phyloP scores from a whole-genome alignment of 2,113 vertebrate genomes.

The Bambusicola thoracicus region DNA sequence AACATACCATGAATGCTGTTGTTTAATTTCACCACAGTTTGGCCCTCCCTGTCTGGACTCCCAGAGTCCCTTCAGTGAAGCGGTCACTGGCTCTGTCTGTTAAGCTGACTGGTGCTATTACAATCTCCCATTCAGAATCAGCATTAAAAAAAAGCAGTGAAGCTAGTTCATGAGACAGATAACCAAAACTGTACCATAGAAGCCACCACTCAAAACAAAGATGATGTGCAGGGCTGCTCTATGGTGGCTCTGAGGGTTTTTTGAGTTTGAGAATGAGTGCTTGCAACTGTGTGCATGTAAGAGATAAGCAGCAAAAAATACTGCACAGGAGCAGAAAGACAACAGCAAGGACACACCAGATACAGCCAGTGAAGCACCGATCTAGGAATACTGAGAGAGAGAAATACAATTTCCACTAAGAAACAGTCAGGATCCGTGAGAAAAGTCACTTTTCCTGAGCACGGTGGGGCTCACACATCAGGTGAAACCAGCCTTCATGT shows the following conservation, averaged over 20 bases:
- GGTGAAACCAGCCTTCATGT: neutral
- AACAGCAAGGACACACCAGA: neutral
- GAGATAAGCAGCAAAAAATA: slow-evolving; percentile 31
- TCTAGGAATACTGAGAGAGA: neutral
- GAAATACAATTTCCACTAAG: neutral
- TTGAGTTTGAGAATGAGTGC: neutral
- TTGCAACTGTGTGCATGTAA: neutral
- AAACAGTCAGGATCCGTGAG: neutral
- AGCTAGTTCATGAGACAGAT: neutral
- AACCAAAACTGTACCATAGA: neutral
- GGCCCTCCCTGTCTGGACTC: neutral
- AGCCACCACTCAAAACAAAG: neutral
- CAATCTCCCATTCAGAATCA: neutral
- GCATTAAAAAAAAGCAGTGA: neutral
- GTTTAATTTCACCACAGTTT: neutral
- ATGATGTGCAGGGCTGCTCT: accelerated
- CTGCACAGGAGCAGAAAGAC: neutral
- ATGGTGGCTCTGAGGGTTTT: neutral
- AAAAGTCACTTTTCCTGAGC: neutral
- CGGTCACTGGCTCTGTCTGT: accelerated
- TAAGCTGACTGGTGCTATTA: neutral
- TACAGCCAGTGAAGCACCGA: neutral
- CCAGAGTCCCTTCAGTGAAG: neutral
- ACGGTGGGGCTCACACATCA: neutral
- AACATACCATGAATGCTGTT: neutral